These are phyloP conservation scores for Chrysopilus asiliformis DNA, from an alignment of 2,888 invertebrate genomes.

Conservation along the genomic window DNA sequence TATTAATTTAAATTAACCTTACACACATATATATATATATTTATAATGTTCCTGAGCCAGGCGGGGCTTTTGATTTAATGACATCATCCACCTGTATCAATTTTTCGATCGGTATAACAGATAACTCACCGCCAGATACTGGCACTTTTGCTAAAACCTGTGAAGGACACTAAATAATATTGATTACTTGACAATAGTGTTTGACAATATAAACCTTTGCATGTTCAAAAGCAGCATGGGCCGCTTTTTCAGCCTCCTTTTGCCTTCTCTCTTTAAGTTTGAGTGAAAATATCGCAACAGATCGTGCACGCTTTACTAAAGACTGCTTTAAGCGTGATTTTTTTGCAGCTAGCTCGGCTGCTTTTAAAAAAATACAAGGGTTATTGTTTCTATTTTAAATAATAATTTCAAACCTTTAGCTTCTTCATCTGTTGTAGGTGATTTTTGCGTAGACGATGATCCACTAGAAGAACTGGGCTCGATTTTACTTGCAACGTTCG, in stretches of 20 bases:
- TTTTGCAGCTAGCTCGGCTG: conserved; percentile 48
- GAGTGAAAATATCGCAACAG: conserved; percentile 73
- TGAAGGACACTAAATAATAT: no score
- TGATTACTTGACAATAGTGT: background rate
- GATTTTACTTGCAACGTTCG: conserved; percentile 32
- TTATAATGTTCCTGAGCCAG: conserved; percentile 17
- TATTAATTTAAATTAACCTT: no score
- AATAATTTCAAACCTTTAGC: conserved; percentile 44
- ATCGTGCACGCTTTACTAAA: conserved; percentile 69
- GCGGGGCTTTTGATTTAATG: conserved; percentile 25
- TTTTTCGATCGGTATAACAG: conserved; percentile 74
- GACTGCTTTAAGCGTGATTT: conserved; percentile 59
- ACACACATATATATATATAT: no score
- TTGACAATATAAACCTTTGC: conserved; percentile 28
- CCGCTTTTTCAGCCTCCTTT: conserved; percentile 57
- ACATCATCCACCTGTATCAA: conserved; percentile 59
- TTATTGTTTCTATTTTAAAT: background rate
- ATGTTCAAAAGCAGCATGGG: conserved; percentile 45
- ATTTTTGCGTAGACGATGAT: conserved; percentile 15
- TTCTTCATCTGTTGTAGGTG: conserved; percentile 39
- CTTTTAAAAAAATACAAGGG: conserved; percentile 18
- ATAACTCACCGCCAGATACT: conserved; percentile 66
- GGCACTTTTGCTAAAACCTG: conserved; percentile 37
- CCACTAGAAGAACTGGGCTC: conserved; percentile 20
- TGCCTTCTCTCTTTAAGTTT: conserved; percentile 67